Conservation (phyloP, 1,140 invertebrate genomes). For the Trachelipus rathkii region DNA sequence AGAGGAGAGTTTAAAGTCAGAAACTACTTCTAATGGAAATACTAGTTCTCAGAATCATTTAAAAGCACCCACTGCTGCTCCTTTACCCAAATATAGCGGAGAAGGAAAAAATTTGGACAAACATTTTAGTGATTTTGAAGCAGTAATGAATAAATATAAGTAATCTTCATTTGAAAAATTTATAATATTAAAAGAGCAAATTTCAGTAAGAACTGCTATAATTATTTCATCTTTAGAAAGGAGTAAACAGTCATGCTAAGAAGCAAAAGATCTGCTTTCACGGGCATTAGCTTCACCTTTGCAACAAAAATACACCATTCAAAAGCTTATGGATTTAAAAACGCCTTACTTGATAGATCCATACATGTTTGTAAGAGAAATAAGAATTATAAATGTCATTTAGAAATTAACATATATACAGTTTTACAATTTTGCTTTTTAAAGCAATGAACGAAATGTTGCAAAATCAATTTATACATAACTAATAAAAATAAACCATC, state of each 20-base stretch:
- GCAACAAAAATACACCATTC: neutral
- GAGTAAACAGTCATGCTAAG: neutral
- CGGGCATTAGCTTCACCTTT: neutral
- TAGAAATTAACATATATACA: constrained; percentile 18
- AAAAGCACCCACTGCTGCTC: too few species aligned
- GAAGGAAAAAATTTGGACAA: too few species aligned
- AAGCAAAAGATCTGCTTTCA: constrained; percentile 12
- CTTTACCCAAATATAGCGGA: too few species aligned
- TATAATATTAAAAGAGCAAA: constrained; percentile 1
- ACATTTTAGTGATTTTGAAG: too few species aligned
- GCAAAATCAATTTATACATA: constrained; percentile 19
- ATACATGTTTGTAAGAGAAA: neutral
- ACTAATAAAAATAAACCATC: constrained; percentile 18
- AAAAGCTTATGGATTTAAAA: neutral
- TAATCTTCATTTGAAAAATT: constrained; percentile 6
- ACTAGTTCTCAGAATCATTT: too few species aligned
- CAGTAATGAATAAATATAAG: too few species aligned
- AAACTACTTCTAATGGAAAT: too few species aligned
- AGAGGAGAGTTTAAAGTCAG: too few species aligned
- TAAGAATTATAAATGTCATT: neutral
- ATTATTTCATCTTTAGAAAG: neutral
- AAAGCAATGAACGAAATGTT: too few species aligned
- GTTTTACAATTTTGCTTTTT: constrained; percentile 1
- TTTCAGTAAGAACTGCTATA: neutral
- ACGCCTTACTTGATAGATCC: neutral